phyloP scores from a whole-genome alignment of 1,140 invertebrate species.

The Thaumatotibia leucotreta region DNA sequence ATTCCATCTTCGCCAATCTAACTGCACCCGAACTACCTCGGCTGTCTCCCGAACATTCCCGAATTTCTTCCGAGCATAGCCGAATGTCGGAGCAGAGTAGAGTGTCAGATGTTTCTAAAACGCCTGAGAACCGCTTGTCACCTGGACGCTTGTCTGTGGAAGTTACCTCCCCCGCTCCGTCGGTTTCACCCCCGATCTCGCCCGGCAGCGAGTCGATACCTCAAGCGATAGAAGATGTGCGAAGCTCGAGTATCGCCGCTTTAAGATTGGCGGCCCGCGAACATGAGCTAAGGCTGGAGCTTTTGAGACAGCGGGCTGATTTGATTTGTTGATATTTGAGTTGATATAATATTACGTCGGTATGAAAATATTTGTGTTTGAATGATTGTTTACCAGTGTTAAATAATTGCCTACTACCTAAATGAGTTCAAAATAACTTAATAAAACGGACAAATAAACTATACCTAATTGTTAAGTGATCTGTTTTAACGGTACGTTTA shows the following conservation, averaged over 20 bases:
- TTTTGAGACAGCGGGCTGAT: slow-evolving; percentile 83
- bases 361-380: background rate
- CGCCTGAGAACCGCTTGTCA: slow-evolving; percentile 45
- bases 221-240: slow-evolving; percentile 82
- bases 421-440: background rate
- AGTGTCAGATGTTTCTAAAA: slow-evolving; percentile 73
- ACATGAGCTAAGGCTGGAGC: slow-evolving; percentile 92
- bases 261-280: slow-evolving; percentile 94
- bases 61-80: slow-evolving; percentile 65
- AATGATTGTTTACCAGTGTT: background rate
- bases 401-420: background rate
- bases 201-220: slow-evolving; percentile 62
- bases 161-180: slow-evolving; percentile 46
- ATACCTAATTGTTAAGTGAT: no score
- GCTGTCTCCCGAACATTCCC: slow-evolving; percentile 27
- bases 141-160: slow-evolving; percentile 23
- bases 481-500: no score
- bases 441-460: background rate
- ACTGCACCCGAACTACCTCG: slow-evolving; percentile 73
- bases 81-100: slow-evolving; percentile 74
- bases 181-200: slow-evolving; percentile 78
- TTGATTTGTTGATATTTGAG: slow-evolving; percentile 54
- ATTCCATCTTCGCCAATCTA: slow-evolving; percentile 90
- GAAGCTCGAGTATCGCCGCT: slow-evolving; percentile 92
- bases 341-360: background rate